Base-by-base conservation (phyloP, 2,113 vertebrate species). In the Bolborhynchus lineola region DNA sequence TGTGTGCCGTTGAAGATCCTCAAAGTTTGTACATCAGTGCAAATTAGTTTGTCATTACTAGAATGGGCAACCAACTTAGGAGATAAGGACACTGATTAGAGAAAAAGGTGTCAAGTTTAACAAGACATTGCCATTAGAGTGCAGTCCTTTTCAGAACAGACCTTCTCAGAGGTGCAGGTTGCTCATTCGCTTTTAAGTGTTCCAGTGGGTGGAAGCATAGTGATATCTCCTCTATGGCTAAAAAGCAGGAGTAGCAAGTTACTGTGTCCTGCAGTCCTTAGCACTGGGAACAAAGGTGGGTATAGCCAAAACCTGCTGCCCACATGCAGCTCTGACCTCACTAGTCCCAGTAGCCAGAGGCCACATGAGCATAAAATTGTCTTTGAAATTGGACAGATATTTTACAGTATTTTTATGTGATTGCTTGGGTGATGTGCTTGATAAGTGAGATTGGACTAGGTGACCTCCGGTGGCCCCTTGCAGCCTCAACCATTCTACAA, bases 201-300 rank as follows among this genome's bases (percentile, higher is more conserved):
- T 80, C 41, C 18, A 35, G 1, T 2, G 2, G 4, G 35, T 1
- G 1, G 47, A 75, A 79, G 8, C 87, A 64, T 0, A 65, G 13
- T 12, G 25, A 3, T 13, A 41, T 11, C 33, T 55, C 28, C 28
- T 65, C 15, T 53, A 2, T 6, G 13, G 42, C 42, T 29, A 46
- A 75, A 89, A 68, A 47, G 5, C 6, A 85, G 68, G 55, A 94
- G 23, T 18, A 79, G 23, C 29, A 74, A 74, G 20, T 71, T 64
- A 68, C 39, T 29, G 13, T 42, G 17, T 44, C 37, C 82, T 67
- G 46, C 29, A 59, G 41, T 25, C 37, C 41, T 57, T 42, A 65
- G 20, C 26, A 25, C 29, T 18, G 20, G 57, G 57, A 68, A 52
- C 16, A 50, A 76, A 69, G 39, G 18, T 26, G 10, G 26, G 4